Base-by-base conservation (phyloP, 2,113 vertebrate genomes). In the Prolemur simus region DNA sequence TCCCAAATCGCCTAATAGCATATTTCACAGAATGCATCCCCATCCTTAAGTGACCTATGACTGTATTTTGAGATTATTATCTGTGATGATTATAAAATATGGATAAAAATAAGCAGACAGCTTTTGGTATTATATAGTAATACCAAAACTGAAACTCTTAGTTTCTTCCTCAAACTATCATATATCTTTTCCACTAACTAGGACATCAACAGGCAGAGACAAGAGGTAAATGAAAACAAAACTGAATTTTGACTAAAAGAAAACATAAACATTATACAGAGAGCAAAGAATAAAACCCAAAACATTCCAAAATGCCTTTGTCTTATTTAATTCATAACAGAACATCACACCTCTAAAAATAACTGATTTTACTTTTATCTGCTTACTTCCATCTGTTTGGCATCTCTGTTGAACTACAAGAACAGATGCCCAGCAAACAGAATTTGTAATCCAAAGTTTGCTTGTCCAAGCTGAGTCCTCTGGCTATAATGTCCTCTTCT, bases 281-380 rank as follows among this genome's bases (percentile, higher is more conserved):
- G 5, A 77, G 11, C 18, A 82, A 86, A 83, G 49, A 92, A 68
- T 37, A 32, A 85, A 95, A 64, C 21, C 32, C 12, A 39, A 86
- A 66, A 58, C 47, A 76, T 94, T 66, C n/a, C 39, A 58, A 58
- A 92, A 58, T 47, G 12, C 18, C 5, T 10, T 18, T 49, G 10
- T 37, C 84, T 37, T 63, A 60, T 73, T 91, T 89, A 87, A 94
- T 95, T 92, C 69, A 39, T 94, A 71, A 84, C 23, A 87, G 84
- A 42, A 52, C 34, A 80, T 52, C 7, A 60, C 84, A 64, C n/a
- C 73, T 87, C 63, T 89, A 34, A 83, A 95, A 95, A 94, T 83
- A 68, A 45, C 58, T 9, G 13, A 66, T 42, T 87, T 82, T 63
- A 45, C 1, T 83, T 69, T 89, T 42, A 47, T 94, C n/a, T 34